phyloP scores from a whole-genome alignment of 2,888 invertebrate species.

The Caenorhabditis wallacei region DNA sequence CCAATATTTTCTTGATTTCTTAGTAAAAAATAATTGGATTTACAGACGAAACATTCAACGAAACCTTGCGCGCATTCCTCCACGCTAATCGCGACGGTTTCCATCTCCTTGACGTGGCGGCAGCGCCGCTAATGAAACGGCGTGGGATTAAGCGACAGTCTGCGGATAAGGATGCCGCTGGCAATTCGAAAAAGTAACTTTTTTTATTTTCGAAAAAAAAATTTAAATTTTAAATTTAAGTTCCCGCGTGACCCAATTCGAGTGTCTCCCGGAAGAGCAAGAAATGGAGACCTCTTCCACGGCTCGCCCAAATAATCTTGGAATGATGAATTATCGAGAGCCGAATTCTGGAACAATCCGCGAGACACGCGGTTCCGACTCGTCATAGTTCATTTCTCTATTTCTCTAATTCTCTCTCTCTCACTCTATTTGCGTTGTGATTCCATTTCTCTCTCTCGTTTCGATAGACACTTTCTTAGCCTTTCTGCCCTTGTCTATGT shows the following conservation, averaged over 20 bases:
- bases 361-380: constrained; percentile 76
- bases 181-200: constrained; percentile 6
- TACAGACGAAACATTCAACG: constrained; percentile 85
- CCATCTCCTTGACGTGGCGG: constrained; percentile 86
- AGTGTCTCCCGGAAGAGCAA: constrained; percentile 72
- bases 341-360: constrained; percentile 73
- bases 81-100: constrained; percentile 89
- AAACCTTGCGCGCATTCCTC: constrained; percentile 88
- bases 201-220: background rate
- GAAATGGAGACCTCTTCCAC: constrained; percentile 62
- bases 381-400: constrained; percentile 52
- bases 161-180: constrained; percentile 61
- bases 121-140: constrained; percentile 75
- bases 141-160: constrained; percentile 78
- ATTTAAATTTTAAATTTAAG: constrained; percentile 5
- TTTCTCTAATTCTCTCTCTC: constrained; percentile 27
- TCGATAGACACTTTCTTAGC: constrained; percentile 26
- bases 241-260: constrained; percentile 69
- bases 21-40: background rate
- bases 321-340: constrained; percentile 75
- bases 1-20: background rate
- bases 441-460: background rate
- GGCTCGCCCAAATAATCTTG: constrained; percentile 68
- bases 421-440: constrained; percentile 45
- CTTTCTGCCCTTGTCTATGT: constrained; percentile 8